These are phyloP conservation scores for Galeopsomyia nigrocyanea DNA, from an alignment of 2,888 invertebrate species.

Conservation along the genomic window DNA sequence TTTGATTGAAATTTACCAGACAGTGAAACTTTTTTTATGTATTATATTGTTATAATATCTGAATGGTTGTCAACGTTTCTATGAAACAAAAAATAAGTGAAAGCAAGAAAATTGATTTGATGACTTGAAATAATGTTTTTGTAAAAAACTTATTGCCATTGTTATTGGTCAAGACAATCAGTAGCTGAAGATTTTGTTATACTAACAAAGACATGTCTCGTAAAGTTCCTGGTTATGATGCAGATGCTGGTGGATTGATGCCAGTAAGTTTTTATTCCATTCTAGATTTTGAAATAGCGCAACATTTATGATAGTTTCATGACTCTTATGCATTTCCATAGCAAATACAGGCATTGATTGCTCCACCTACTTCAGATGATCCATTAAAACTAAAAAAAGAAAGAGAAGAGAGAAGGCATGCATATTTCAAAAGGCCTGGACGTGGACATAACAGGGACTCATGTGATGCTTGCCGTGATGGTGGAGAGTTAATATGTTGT, in stretches of 20 bases:
- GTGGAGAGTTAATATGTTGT: constrained; percentile 95
- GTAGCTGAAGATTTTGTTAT: constrained; percentile 5
- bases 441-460: constrained; percentile 92
- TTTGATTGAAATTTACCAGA: no score
- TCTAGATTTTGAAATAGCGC: no score
- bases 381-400: constrained; percentile 70
- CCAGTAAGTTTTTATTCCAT: constrained; percentile 41
- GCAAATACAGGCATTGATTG: constrained; percentile 91
- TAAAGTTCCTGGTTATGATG: constrained; percentile 42
- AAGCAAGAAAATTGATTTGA: constrained; percentile 33
- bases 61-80: no score
- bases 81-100: constrained; percentile 35
- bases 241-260: constrained; percentile 48
- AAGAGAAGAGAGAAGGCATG: constrained; percentile 76
- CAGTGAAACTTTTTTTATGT: no score
- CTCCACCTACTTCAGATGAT: constrained; percentile 87
- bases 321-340: constrained; percentile 64
- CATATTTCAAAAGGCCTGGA: constrained; percentile 88
- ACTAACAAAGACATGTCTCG: constrained; percentile 42
- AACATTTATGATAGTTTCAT: no score
- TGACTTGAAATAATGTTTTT: constrained; percentile 23
- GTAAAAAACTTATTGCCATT: not conserved
- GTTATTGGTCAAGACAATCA: constrained; percentile 8
- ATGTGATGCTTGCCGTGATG: constrained; percentile 95
- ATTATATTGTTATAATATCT: no score